phyloP scores from a whole-genome alignment of 2,888 invertebrate species.

The Rapana venosa region DNA sequence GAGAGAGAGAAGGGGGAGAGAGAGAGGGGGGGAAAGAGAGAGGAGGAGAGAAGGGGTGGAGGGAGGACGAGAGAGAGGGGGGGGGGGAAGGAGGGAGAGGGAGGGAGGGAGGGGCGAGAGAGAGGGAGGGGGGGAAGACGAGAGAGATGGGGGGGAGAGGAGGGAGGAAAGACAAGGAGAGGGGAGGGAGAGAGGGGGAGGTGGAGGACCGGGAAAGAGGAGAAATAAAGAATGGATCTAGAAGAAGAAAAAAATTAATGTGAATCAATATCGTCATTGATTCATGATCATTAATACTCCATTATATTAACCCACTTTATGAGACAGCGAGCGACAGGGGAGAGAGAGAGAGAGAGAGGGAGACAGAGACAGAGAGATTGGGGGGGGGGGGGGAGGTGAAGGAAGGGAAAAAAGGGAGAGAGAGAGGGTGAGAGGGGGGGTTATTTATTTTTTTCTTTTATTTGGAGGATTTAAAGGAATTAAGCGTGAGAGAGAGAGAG shows the following conservation, averaged over 20 bases:
- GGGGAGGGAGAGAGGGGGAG: neutral
- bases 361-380: neutral
- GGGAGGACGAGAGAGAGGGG: neutral
- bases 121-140: neutral
- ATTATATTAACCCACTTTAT: no score
- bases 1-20: neutral
- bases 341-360: neutral
- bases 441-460: no score
- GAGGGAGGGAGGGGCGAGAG: neutral
- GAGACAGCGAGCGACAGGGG: neutral
- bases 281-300: no score
- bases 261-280: no score
- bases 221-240: neutral
- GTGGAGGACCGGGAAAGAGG: neutral
- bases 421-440: conserved; percentile 11
- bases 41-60: neutral
- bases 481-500: neutral
- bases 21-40: neutral
- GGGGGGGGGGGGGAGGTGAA: neutral
- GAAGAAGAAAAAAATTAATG: neutral
- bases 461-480: no score
- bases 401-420: neutral
- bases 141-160: neutral
- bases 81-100: neutral
- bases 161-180: neutral